Percentiles rank a stretch among this genome's conserved stretches.
Evolutionary conservation across 2,888 invertebrate species (phyloP).

Genomic region (Hypomecis atomaria): DNA sequence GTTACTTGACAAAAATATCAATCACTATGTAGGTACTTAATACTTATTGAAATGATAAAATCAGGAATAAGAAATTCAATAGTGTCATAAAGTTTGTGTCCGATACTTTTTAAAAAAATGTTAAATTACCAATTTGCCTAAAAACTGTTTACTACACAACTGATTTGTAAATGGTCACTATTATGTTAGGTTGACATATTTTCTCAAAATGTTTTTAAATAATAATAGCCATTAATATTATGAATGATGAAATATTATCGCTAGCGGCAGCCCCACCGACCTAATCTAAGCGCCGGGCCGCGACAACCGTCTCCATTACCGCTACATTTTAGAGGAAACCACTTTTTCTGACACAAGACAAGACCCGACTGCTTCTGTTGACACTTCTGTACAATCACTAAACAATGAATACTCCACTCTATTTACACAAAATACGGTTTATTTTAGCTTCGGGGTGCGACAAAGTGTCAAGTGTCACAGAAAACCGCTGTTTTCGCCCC

Average conservation of each 20-base stretch:
- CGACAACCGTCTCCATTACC: conserved; percentile 64
- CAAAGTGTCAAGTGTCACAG: conserved; percentile 67
- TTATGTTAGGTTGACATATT: neutral
- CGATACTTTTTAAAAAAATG: no score
- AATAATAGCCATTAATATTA: neutral
- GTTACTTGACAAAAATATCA: no score
- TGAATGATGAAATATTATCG: no score
- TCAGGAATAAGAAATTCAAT: no score
- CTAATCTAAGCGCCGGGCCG: conserved; percentile 44
- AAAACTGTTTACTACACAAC: no score
- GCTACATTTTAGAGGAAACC: conserved; percentile 58
- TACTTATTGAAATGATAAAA: no score
- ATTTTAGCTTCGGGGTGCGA: conserved; percentile 23
- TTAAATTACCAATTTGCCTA: no score
- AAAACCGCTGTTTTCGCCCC: conserved; percentile 56
- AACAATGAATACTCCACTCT: conserved; percentile 19
- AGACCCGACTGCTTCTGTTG: conserved; percentile 66
- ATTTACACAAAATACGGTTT: conserved; percentile 30
- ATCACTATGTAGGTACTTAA: no score
- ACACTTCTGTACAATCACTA: conserved; percentile 39
- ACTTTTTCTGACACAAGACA: conserved; percentile 63
- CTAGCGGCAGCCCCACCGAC: neutral
- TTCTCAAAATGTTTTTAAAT: neutral
- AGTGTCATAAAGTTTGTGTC: no score
- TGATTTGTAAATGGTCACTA: neutral